Conservation (phyloP, 2,113 vertebrate species). For the Ctenomys sociabilis region DNA sequence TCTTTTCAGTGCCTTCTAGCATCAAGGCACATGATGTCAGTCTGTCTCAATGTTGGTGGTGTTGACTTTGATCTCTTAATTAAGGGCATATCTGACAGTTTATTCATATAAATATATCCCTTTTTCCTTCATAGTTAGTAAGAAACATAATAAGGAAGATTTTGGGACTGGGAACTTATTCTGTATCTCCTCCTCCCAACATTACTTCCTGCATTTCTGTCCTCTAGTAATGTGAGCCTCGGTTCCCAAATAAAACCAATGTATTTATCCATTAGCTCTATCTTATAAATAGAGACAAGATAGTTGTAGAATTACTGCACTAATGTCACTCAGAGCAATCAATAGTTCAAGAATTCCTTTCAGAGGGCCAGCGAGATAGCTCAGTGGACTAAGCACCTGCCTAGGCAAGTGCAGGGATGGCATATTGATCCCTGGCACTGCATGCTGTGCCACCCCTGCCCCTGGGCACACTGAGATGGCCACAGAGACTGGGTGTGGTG, state of each 20-base stretch:
- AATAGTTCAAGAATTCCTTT: background rate
- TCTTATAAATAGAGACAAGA: background rate
- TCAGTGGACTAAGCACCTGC: no score
- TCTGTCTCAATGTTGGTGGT: background rate
- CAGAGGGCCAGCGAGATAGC: no score
- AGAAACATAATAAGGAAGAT: background rate
- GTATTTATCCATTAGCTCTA: background rate
- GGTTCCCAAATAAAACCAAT: background rate
- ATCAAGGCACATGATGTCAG: background rate
- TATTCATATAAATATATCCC: constrained; percentile 1
- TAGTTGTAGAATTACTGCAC: background rate
- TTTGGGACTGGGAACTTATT: background rate
- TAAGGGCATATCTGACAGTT: background rate
- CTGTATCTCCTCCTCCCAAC: background rate
- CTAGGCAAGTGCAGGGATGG: no score
- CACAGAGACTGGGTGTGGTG: no score
- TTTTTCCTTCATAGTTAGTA: background rate
- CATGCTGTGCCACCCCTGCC: no score
- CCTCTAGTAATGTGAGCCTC: background rate
- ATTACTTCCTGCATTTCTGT: background rate
- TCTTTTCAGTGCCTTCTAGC: background rate
- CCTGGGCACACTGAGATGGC: no score
- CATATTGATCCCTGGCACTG: no score
- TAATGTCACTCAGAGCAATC: background rate
- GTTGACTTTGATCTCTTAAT: constrained; percentile 3